phyloP scores from a whole-genome alignment of 2,797 vertebrate genomes.

The Enteromius radiatus region DNA sequence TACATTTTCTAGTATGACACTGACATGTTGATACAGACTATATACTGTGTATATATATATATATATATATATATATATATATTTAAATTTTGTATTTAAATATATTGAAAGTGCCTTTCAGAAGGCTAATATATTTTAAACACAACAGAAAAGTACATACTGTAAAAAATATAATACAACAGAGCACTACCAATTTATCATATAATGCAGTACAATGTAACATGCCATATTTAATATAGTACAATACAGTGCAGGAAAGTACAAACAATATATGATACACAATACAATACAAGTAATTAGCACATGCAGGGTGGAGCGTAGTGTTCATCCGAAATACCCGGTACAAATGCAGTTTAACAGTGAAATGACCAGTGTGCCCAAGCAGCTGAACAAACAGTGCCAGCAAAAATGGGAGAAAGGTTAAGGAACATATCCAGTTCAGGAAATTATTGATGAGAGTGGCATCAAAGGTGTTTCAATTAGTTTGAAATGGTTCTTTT shows the following conservation, averaged over 20 bases:
- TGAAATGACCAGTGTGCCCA: neutral
- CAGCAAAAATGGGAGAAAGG: neutral
- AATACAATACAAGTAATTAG: neutral
- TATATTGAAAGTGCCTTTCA: neutral
- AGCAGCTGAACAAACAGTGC: slow-evolving; percentile 33
- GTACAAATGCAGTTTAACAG: neutral
- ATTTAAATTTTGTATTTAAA: no score
- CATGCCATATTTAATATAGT: neutral
- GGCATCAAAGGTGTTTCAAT: neutral
- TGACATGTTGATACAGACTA: neutral
- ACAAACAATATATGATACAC: neutral
- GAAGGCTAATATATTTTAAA: neutral
- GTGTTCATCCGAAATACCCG: neutral
- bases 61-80: no score
- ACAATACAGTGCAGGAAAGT: slow-evolving; percentile 4
- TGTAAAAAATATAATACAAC: neutral
- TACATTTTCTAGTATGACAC: neutral
- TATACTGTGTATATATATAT: no score
- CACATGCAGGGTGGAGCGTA: neutral
- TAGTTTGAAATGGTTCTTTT: neutral
- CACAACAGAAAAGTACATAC: neutral
- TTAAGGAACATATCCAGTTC: neutral
- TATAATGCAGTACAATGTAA: neutral
- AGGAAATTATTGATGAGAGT: neutral
- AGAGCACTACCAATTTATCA: neutral